Percentiles rank a stretch among this genome's conserved stretches.
phyloP scores from a whole-genome alignment of 2,888 invertebrate species.

The Cyrtodaria siliqua region DNA sequence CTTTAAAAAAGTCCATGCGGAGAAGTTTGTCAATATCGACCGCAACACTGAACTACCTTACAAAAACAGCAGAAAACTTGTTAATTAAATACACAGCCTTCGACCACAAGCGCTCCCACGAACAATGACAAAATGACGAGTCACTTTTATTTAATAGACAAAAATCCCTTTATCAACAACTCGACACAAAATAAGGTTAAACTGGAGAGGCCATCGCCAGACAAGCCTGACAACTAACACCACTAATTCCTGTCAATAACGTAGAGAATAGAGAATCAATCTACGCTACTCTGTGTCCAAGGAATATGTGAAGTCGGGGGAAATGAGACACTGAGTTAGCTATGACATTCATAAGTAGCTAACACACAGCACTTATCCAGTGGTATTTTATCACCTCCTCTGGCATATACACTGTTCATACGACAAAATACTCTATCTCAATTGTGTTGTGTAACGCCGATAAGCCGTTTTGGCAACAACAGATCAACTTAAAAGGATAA shows the following conservation, averaged over 20 bases:
- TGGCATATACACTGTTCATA: constrained; percentile 37
- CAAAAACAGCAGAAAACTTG: not conserved
- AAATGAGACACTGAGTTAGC: constrained; percentile 32
- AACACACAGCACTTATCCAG: constrained; percentile 61
- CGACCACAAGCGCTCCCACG: not conserved
- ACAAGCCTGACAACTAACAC: constrained; percentile 35
- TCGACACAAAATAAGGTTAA: constrained; percentile 9
- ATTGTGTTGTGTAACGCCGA: constrained; percentile 3
- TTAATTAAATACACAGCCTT: not conserved
- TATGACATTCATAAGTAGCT: constrained; percentile 71
- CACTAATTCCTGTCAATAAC: constrained; percentile 59
- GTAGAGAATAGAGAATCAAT: constrained; percentile 55
- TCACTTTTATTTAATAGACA: constrained; percentile 37
- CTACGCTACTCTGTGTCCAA: constrained; percentile 43
- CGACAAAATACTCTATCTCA: constrained; percentile 25
- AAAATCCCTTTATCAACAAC: constrained; percentile 29
- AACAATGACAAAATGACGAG: constrained; percentile 18
- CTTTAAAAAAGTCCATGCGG: no score
- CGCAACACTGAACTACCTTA: not conserved
- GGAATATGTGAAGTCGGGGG: constrained; percentile 31
- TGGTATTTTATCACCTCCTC: constrained; percentile 72
- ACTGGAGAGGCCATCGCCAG: constrained; percentile 18
- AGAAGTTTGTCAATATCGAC: not conserved
- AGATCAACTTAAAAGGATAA: constrained; percentile 63
- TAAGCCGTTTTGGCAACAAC: constrained; percentile 35